These are phyloP conservation scores for Pseudoips prasinana DNA, from an alignment of 2,888 invertebrate species.

Conservation along the genomic window DNA sequence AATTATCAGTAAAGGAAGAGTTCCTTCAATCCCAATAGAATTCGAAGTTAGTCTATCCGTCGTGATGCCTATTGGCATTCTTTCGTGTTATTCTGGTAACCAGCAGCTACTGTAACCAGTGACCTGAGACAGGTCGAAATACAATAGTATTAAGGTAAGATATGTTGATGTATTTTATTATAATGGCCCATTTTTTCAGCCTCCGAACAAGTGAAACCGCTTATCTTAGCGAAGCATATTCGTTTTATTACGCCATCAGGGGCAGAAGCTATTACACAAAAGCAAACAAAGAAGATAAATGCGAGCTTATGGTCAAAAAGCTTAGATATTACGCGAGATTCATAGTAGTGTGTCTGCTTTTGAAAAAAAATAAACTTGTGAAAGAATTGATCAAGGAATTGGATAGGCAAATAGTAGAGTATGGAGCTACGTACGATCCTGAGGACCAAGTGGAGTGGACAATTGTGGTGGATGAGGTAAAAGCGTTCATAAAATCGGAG, in stretches of 20 bases:
- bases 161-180: too few species aligned
- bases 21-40: too few species aligned
- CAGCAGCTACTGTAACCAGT: too few species aligned
- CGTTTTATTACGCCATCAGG: slow-evolving; percentile 97
- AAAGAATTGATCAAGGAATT: slow-evolving; percentile 95
- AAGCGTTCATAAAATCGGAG: slow-evolving; percentile 96
- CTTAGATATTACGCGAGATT: slow-evolving; percentile 96
- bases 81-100: too few species aligned
- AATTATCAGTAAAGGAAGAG: too few species aligned
- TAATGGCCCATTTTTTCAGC: too few species aligned
- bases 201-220: slow-evolving; percentile 97
- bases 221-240: slow-evolving; percentile 97
- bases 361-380: slow-evolving; percentile 96
- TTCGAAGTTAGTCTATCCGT: too few species aligned
- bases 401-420: slow-evolving; percentile 96
- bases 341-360: slow-evolving; percentile 96
- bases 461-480: slow-evolving; percentile 95
- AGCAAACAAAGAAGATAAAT: slow-evolving; percentile 95
- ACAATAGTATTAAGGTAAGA: too few species aligned
- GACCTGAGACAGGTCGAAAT: too few species aligned
- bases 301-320: slow-evolving; percentile 98
- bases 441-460: slow-evolving; percentile 98
- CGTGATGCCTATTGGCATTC: too few species aligned
- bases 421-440: slow-evolving; percentile 97
- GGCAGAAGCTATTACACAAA: slow-evolving; percentile 96